Conservation (phyloP, 1,140 invertebrate species). For the Gonioctena quinquepunctata region DNA sequence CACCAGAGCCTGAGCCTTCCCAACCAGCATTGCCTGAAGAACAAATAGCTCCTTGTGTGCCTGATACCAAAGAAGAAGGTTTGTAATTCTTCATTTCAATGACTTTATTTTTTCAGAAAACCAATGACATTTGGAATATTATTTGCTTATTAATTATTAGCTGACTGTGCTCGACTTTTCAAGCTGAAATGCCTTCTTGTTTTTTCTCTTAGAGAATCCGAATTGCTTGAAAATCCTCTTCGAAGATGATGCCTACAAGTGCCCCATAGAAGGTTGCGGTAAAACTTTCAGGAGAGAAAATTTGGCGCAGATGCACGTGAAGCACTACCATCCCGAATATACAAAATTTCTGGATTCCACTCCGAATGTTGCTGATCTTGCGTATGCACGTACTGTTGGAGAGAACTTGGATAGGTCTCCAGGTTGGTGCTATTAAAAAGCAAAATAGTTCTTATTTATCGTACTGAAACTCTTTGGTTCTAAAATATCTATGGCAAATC, state of each 20-base stretch:
- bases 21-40: neutral
- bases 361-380: conserved; percentile 83
- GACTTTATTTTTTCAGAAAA: neutral
- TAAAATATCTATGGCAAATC: too few species aligned
- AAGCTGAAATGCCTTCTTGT: too few species aligned
- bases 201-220: neutral
- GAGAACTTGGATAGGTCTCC: conserved; percentile 57
- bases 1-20: neutral
- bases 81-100: neutral
- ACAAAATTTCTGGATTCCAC: conserved; percentile 75
- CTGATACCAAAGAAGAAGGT: conserved; percentile 27
- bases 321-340: conserved; percentile 85
- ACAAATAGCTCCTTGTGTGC: conserved; percentile 3
- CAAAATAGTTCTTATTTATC: too few species aligned
- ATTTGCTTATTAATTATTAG: too few species aligned
- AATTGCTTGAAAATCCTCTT: conserved; percentile 43
- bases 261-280: conserved; percentile 79
- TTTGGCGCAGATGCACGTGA: conserved; percentile 87
- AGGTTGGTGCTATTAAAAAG: conserved; percentile 19
- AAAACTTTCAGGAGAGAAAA: conserved; percentile 91
- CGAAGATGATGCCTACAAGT: conserved; percentile 72
- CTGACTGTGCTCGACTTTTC: too few species aligned
- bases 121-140: too few species aligned
- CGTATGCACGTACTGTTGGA: conserved; percentile 74
- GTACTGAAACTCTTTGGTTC: too few species aligned